Evolutionary conservation across 2,888 invertebrate genomes (phyloP).

Genomic region (Heteropelma amictum): DNA sequence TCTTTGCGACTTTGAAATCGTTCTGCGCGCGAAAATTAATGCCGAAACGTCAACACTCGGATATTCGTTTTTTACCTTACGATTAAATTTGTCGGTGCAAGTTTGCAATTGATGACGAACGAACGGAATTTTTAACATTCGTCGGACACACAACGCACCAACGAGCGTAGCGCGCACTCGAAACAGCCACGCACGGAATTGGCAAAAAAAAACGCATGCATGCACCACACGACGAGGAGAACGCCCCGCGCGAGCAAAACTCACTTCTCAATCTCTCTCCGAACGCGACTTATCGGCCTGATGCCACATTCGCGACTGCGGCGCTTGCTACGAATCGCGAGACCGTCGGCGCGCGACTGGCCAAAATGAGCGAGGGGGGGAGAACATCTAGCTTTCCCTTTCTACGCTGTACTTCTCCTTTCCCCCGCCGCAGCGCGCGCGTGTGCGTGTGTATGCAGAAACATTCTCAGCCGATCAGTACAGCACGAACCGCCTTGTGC

Average conservation of each 20-base stretch:
- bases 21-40: too few species aligned
- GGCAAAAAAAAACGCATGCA: too few species aligned
- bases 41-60: too few species aligned
- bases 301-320: slow-evolving; percentile 52
- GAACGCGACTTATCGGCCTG: slow-evolving; percentile 44
- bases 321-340: slow-evolving; percentile 52
- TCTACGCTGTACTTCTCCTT: neutral
- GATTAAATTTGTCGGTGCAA: too few species aligned
- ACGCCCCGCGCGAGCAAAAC: slow-evolving; percentile 14
- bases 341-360: slow-evolving; percentile 62
- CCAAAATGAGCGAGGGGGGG: slow-evolving; percentile 28
- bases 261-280: neutral
- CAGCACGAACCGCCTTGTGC: too few species aligned
- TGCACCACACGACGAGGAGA: slow-evolving; percentile 29
- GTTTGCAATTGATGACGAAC: too few species aligned
- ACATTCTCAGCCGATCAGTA: neutral
- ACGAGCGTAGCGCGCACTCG: too few species aligned
- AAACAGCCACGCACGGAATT: too few species aligned
- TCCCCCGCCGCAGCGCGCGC: neutral
- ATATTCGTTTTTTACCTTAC: too few species aligned
- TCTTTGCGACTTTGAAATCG: too few species aligned
- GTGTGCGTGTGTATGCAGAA: neutral
- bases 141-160: too few species aligned
- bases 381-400: slow-evolving; percentile 35
- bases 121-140: too few species aligned